Base-by-base conservation (phyloP, 2,888 invertebrate species). In the Tridacna crocea region DNA sequence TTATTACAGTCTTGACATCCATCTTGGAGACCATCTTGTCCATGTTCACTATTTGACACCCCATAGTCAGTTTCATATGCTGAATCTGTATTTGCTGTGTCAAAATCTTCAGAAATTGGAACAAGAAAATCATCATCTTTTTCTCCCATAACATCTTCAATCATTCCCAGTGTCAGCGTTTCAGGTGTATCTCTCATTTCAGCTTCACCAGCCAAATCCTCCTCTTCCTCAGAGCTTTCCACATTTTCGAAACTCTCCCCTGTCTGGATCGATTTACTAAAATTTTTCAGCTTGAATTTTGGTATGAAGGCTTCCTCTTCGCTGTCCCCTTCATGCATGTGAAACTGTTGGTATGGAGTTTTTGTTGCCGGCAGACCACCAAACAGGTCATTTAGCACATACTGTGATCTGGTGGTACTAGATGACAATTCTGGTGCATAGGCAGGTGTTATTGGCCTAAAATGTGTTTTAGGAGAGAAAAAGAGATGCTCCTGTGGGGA, bases 391-490 rank as follows among this genome's bases (percentile, higher is more conserved):
- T 87, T 75, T 19, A 80, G 80, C n/a, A 82, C 72, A 51, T 84
- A 78, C 55, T 82, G 82, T 48, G 70, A 12, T 46, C 84, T 82
- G 10, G 75, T 60, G 51, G 68, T 27, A 17, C 75, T 65, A 51
- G 74, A 46, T 26, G 66, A 83, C 63, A 85, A 58, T 60, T 81
- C 83, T 26, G 83, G 82, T 47, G 82, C 79, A 77, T 79, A 81
- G 17, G 85, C 84, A 22, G 89, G 90, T 17, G 90, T 90, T 89
- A 98, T 97, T 22, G 98, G 97, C 88, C 96, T 96, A 95, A 98
- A 98, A 95, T 98, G 98, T 80, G 97, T 97, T 87, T 96, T 96
- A 86, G 96, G 95, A 12, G 97, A 97, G 24, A 96, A 97, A 84
- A 97, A 95, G 88, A 97, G 95, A 94, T 97, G 97, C 92, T 97